Percentiles rank a stretch among this genome's conserved stretches.
Conservation (phyloP, 1,140 invertebrate species). For the Wiebesia pumilae region DNA sequence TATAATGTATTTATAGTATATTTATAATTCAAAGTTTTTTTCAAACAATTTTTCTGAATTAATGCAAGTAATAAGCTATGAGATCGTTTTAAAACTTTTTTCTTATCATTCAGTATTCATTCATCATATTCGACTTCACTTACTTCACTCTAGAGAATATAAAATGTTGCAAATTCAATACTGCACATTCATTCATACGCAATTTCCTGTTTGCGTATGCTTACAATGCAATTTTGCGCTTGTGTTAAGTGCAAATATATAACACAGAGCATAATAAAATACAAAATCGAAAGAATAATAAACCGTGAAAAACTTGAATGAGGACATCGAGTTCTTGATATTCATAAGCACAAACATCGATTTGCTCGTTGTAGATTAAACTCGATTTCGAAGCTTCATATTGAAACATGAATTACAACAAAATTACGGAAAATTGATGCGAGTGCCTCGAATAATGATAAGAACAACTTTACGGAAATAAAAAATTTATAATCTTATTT, state of each 20-base stretch:
- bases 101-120: not conserved
- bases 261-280: not conserved
- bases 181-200: conserved; percentile 15
- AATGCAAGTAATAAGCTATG: no score
- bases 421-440: not conserved
- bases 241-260: not conserved
- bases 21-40: no score
- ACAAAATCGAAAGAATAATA: conserved; percentile 51
- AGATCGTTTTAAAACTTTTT: no score
- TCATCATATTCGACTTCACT: not conserved
- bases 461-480: not conserved
- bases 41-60: no score
- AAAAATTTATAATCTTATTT: not conserved
- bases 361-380: not conserved
- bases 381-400: not conserved
- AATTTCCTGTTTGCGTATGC: conserved; percentile 5
- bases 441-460: not conserved
- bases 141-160: not conserved
- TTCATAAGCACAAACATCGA: not conserved
- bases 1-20: no score
- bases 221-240: not conserved
- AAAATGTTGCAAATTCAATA: conserved; percentile 22
- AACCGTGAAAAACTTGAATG: not conserved
- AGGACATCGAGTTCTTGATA: not conserved
- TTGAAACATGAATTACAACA: not conserved